Evolutionary conservation across 2,113 vertebrate genomes (phyloP), one percentile per base, ranked within the genome.

Genomic region (Damaliscus lunatus): DNA sequence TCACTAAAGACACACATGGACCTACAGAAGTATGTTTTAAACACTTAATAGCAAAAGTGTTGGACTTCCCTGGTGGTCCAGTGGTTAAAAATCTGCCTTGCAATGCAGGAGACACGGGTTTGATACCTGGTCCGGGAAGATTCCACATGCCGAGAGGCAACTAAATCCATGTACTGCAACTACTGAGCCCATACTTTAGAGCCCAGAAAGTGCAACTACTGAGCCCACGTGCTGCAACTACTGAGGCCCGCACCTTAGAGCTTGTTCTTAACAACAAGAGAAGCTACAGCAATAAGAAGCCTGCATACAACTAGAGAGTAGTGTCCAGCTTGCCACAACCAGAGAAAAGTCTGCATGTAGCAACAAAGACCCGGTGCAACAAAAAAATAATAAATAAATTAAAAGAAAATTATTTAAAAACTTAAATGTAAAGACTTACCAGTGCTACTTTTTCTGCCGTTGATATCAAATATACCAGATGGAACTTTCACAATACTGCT

Each of bases 401-500:
- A 71, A 43, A 74, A 43, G 11, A 74, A 43, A 77, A 94, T 29
- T 71, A 85, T 33, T 93, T 93, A 77, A 83, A 48, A 93, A 52
- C 13, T 46, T 81, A 50, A 23, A 95, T 46, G 9, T 43, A 97
- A 53, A 87, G 25, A 98, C 99, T 99, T 94, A 99, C 99, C 99
- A 4, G 97, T 96, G 97, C 99, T 99, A 90, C 82, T 98, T 81
- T 98, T 99, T 74, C 98, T 99, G 91, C 98, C 96, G 77, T 74
- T 98, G 59, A 90, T 95, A 81, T 99, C 99, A 97, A 99, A 99
- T 98, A 99, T 99, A 13, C 99, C 99, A 14, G 99, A 99, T 2
- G 99, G 99, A 95, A 99, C 99, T 98, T 99, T 99, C 59, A 99
- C 99, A 85, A 99, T 99, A 97, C 99, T 99, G 96, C 99, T 98